Percentiles rank a stretch among this genome's conserved stretches.
Evolutionary conservation across 2,797 vertebrate species (phyloP).

Genomic region (Pseudochirops cupreus): DNA sequence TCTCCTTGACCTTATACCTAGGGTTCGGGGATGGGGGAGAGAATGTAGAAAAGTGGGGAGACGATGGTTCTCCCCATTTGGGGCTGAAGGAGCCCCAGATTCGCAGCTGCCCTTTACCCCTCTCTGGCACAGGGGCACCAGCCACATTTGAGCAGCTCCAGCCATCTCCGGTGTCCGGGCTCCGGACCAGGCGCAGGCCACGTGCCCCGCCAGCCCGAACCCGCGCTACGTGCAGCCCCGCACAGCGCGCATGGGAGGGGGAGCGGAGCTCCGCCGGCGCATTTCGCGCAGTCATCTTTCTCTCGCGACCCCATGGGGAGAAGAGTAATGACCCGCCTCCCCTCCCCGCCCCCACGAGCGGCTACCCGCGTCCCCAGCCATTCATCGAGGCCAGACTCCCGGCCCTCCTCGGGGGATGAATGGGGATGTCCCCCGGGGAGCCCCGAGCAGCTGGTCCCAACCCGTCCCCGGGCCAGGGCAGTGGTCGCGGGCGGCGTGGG

Average conservation of each 20-base stretch:
- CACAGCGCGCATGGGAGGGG: conserved; percentile 30
- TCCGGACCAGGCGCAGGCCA: too few relatives aligned
- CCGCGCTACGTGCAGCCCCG: conserved; percentile 71
- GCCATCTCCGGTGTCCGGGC: background rate
- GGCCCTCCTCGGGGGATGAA: conserved; percentile 1
- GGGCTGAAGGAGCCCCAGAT: background rate
- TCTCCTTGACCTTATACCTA: background rate
- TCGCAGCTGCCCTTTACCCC: conserved; percentile 41
- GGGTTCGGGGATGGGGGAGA: too few relatives aligned
- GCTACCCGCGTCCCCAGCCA: background rate
- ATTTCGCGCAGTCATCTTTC: background rate
- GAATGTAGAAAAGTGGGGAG: background rate
- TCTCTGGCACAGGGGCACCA: background rate
- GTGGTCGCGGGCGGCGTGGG: too few relatives aligned
- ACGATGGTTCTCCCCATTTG: background rate
- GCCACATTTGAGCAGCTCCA: background rate
- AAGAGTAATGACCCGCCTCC: background rate
- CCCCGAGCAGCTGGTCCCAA: conserved; percentile 10
- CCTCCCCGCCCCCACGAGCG: background rate
- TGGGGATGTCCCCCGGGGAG: background rate
- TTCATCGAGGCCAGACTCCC: background rate
- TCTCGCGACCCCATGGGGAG: background rate
- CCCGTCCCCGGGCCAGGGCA: background rate
- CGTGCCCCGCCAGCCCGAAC: background rate
- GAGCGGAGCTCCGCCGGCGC: background rate